Conservation (phyloP, 2,888 invertebrate species). For the Parapristionchus giblindavisi region DNA sequence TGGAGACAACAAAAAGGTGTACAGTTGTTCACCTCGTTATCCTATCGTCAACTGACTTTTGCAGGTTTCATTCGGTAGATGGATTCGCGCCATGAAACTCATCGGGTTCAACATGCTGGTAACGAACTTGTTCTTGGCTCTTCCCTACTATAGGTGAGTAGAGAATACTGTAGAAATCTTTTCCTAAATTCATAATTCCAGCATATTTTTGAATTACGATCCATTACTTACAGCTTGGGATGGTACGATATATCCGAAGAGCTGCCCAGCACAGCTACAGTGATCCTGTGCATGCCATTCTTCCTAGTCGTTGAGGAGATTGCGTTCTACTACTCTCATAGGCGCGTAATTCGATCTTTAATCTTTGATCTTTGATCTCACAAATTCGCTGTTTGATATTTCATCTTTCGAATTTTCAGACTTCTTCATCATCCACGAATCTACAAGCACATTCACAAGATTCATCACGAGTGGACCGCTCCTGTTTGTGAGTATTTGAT, state of each 20-base stretch:
- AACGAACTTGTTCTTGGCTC: not conserved
- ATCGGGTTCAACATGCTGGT: constrained; percentile 24
- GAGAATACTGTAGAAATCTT: too few relatives aligned
- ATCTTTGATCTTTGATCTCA: too few relatives aligned
- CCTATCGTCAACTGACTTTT: too few relatives aligned
- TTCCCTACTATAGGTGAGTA: constrained; percentile 20
- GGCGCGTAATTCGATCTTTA: too few relatives aligned
- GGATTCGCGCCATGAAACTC: constrained; percentile 1
- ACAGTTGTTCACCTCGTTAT: too few relatives aligned
- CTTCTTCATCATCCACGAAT: constrained; percentile 80
- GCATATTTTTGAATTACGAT: not conserved
- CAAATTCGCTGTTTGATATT: not conserved
- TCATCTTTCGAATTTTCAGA: constrained; percentile 73
- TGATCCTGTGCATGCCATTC: constrained; percentile 77
- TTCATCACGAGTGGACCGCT: constrained; percentile 88
- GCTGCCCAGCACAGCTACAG: constrained; percentile 75
- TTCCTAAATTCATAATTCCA: not conserved
- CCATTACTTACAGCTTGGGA: constrained; percentile 72
- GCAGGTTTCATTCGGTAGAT: constrained; percentile 32
- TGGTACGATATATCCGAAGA: constrained; percentile 78
- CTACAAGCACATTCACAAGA: constrained; percentile 85
- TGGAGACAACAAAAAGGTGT: constrained; percentile 77
- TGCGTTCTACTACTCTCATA: constrained; percentile 85
- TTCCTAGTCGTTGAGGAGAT: constrained; percentile 82
- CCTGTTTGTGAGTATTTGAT: constrained; percentile 76